Evolutionary conservation across 1,140 invertebrate genomes (phyloP).

Genomic region (Tetramorium simillimum): DNA sequence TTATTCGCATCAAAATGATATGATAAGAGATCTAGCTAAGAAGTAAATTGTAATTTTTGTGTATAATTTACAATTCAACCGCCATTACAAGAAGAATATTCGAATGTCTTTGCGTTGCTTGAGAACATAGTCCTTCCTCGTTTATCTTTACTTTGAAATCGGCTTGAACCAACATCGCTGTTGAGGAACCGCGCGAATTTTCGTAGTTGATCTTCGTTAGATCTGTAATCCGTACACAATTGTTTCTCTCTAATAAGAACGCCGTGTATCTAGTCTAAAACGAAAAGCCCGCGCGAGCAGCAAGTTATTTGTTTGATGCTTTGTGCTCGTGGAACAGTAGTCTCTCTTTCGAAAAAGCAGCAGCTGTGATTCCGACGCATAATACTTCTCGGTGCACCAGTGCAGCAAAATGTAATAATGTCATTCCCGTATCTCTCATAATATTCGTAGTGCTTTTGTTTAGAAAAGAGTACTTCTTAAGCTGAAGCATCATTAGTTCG

Average conservation of each 20-base stretch:
- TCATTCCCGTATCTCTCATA: not conserved
- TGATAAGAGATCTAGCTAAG: constrained; percentile 16
- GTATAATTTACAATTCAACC: constrained; percentile 42
- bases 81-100: not conserved
- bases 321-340: not conserved
- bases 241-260: constrained; percentile 28
- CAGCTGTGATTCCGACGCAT: constrained; percentile 18
- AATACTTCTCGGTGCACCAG: not conserved
- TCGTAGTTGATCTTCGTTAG: constrained; percentile 10
- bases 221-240: not conserved
- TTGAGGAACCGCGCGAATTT: not conserved
- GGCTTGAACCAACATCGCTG: not conserved
- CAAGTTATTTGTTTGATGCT: constrained; percentile 34
- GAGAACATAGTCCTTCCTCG: not conserved
- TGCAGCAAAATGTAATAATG: not conserved
- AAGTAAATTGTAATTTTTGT: not conserved
- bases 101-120: not conserved
- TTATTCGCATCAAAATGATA: not conserved
- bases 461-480: not conserved
- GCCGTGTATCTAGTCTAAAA: not conserved
- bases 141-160: not conserved
- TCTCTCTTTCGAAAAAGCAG: constrained; percentile 10
- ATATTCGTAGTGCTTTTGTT: not conserved
- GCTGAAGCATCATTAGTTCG: not conserved
- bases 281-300: constrained; percentile 11